Evolutionary conservation across 1,140 invertebrate species (phyloP).

Genomic region (Ceratitis capitata): DNA sequence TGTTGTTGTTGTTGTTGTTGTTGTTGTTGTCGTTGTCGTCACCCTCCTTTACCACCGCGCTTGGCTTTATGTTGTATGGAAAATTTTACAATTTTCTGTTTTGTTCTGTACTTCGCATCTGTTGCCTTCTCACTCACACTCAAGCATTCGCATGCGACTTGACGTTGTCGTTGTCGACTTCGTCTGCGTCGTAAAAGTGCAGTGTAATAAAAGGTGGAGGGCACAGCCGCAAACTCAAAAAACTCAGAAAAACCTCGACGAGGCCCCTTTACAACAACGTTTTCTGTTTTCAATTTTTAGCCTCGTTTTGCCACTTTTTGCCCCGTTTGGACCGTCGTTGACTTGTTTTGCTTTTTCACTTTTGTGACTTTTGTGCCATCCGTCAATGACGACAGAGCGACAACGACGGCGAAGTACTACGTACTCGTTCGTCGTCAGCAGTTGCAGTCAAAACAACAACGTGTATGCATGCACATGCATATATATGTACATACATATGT

Average conservation of each 20-base stretch:
- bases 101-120: slow-evolving; percentile 31
- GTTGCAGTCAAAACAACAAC: neutral
- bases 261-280: neutral
- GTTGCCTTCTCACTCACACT: slow-evolving; percentile 4
- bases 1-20: neutral
- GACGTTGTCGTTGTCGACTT: too few relatives aligned
- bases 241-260: neutral
- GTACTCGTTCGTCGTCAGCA: neutral
- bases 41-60: neutral
- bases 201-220: too few relatives aligned
- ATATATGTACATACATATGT: too few relatives aligned
- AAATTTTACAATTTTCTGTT: slow-evolving; percentile 31
- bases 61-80: neutral
- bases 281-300: neutral
- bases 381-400: slow-evolving; percentile 33
- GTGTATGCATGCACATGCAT: neutral
- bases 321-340: too few relatives aligned
- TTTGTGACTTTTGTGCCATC: neutral
- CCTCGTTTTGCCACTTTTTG: neutral
- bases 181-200: too few relatives aligned
- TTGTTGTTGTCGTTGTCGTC: neutral
- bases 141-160: neutral
- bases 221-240: too few relatives aligned
- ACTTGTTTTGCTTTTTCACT: too few relatives aligned
- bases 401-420: neutral